Base-by-base conservation (phyloP, 2,797 vertebrate species). In the Amazona ochrocephala region DNA sequence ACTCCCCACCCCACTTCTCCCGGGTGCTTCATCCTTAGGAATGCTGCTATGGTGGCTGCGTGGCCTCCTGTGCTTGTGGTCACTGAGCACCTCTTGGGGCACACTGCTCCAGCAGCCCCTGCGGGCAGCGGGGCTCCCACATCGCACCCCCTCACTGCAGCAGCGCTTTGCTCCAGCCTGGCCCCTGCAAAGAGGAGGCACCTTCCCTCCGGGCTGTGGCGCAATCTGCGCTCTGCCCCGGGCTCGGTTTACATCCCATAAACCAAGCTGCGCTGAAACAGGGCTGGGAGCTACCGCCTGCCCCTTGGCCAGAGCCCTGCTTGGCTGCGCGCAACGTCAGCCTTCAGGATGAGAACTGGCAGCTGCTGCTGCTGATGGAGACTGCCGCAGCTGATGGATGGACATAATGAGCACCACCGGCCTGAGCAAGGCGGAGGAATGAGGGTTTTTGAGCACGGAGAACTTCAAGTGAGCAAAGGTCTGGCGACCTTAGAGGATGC, bases 161-260 rank as follows among this genome's bases (percentile, higher is more conserved):
- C 48, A 56, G 13, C 0, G 2, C 2, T 42, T 77, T 13, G 9
- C 23, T 71, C 32, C 48, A 56, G 29, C 32, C 12, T 0, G 0
- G 21, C 19, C 16, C 23, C 45, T 14, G 54, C 0, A 9, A 32
- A 54, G 7, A 60, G 41, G n/a, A 70, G 27, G 17, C 13, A 64
- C 16, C 9, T 60, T 34, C 70, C 13, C 13, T 70, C 39, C 14
- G 22, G 73, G 39, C 26, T 54, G 21, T 4, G 34, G 24, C 5
- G 14, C 58, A 12, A 10, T 6, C 58, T 12, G 58, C 10, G 5
- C 58, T 24, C 32, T 34, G 34, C 32, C 34, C 14, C n/a, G 15
- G 51, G 50, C 70, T 74, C 1, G 1, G 37, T n/a, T 68, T 27
- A 39, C 22, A 48, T 9, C 48, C 27, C 45, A 51, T 45, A 34